Percentiles rank a stretch among this genome's conserved stretches.
phyloP scores from a whole-genome alignment of 2,797 vertebrate genomes.

The Sebastes variabilis region DNA sequence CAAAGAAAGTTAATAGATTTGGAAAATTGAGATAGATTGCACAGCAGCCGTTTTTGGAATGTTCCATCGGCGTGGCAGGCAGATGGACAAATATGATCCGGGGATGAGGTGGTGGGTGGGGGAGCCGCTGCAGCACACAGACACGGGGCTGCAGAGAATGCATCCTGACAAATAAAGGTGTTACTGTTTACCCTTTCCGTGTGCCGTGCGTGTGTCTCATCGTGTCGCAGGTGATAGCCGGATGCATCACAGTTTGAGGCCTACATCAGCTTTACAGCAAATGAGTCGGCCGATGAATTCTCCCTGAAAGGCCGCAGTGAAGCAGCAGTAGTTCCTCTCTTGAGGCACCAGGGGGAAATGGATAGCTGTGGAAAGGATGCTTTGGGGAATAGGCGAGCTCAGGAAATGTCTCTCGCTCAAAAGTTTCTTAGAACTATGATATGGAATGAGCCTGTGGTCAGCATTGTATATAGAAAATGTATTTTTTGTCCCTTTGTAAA shows the following conservation, averaged over 20 bases:
- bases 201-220: conserved; percentile 26
- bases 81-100: conserved; percentile 81
- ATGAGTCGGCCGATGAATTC: conserved; percentile 39
- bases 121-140: conserved; percentile 12
- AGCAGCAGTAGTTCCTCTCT: conserved; percentile 79
- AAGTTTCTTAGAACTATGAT: conserved; percentile 49
- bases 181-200: conserved; percentile 50
- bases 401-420: conserved; percentile 41
- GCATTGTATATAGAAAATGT: conserved; percentile 28
- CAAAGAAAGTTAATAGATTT: conserved; percentile 86
- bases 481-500: conserved; percentile 47
- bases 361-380: conserved; percentile 81
- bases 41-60: conserved; percentile 70
- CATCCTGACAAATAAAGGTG: conserved; percentile 68
- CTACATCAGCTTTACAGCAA: conserved; percentile 39
- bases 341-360: conserved; percentile 86
- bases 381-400: conserved; percentile 68
- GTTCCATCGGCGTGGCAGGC: conserved; percentile 72
- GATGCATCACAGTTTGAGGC: conserved; percentile 65
- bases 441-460: conserved; percentile 36
- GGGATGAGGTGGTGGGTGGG: conserved; percentile 45
- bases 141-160: conserved; percentile 39
- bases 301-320: conserved; percentile 36
- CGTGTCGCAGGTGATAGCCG: conserved; percentile 25
- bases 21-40: conserved; percentile 85